Base-by-base conservation (phyloP, 2,888 invertebrate genomes). In the Eurois occulta region DNA sequence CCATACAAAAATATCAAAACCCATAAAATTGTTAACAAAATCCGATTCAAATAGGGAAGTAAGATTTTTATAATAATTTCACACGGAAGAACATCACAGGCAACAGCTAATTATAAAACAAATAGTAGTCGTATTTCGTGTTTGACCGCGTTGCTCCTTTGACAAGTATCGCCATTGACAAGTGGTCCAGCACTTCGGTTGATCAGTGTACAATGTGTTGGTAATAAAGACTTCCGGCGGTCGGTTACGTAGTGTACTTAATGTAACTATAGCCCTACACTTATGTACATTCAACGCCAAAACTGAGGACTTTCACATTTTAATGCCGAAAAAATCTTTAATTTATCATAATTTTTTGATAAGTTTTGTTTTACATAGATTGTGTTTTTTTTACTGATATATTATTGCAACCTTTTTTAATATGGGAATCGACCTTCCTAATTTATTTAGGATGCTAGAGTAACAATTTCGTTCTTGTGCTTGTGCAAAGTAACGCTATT, bases 201-300 rank as follows among this genome's bases (percentile, higher is more conserved):
- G 66, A 78, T 46, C 64, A 55, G 65, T 78, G 38, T 58, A 77
- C 43, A 58, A 78, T 78, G 43, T 77, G 43, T 24, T 65, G 55
- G 43, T 38, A 55, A 65, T 76, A 38, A 24, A 77, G 28, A 55
- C 28, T 28, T 77, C 77, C 76, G 65, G 35, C 10, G 28, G 43
- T 35, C 24, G 18, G 43, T 24, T 16, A 8, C 28, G 28, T 48
- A 18, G 24, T 28, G 46, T 62, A 48, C 21, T 62, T 75, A 32
- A 75, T 21, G 43, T 64, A 43, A 38, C 28, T 13, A 41, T 24
- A 32, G 41, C 38, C 41, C 52, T 72, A 4, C 16, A 62, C 18
- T n/a, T n/a, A n/a, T n/a, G 35, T 35, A 65, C 32, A 43, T 41
- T 77, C 32, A 8, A 64, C 32, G 21, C n/a, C 38, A 32, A 62